Conservation (phyloP, 2,888 invertebrate genomes). For the Elegia similella region DNA sequence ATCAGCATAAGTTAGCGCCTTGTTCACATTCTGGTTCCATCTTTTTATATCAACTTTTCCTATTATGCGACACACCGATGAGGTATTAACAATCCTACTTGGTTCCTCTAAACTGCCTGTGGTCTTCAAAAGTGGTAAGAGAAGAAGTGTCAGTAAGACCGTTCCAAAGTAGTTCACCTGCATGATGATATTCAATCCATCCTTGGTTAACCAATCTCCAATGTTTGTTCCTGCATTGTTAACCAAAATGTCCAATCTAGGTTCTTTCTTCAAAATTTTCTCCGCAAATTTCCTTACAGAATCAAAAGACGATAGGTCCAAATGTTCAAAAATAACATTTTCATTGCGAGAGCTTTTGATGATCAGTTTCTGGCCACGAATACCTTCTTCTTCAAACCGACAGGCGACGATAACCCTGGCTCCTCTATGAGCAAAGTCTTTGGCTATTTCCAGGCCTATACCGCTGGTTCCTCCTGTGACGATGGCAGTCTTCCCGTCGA, state of each 20-base stretch:
- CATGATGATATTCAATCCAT: slow-evolving; percentile 90
- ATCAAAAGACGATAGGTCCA: slow-evolving; percentile 85
- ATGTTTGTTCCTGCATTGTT: slow-evolving; percentile 89
- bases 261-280: slow-evolving; percentile 84
- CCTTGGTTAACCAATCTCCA: slow-evolving; percentile 81
- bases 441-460: slow-evolving; percentile 29
- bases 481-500: slow-evolving; percentile 27
- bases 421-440: slow-evolving; percentile 28
- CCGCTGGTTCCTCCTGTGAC: slow-evolving; percentile 31
- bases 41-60: neutral
- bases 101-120: slow-evolving; percentile 65
- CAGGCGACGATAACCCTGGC: slow-evolving; percentile 31
- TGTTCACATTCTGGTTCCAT: neutral
- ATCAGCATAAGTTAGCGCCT: slow-evolving; percentile 20
- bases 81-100: slow-evolving; percentile 86
- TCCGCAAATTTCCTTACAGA: slow-evolving; percentile 89
- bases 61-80: slow-evolving; percentile 83
- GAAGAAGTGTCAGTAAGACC: slow-evolving; percentile 90
- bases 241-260: slow-evolving; percentile 86
- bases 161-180: slow-evolving; percentile 94
- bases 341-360: slow-evolving; percentile 80
- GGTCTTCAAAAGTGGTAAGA: slow-evolving; percentile 86
- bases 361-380: slow-evolving; percentile 76
- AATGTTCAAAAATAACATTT: slow-evolving; percentile 83
- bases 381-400: slow-evolving; percentile 27